Percentiles rank a stretch among this genome's conserved stretches.
Conservation (phyloP, 1,140 invertebrate genomes). For the Globodera ellingtonae region DNA sequence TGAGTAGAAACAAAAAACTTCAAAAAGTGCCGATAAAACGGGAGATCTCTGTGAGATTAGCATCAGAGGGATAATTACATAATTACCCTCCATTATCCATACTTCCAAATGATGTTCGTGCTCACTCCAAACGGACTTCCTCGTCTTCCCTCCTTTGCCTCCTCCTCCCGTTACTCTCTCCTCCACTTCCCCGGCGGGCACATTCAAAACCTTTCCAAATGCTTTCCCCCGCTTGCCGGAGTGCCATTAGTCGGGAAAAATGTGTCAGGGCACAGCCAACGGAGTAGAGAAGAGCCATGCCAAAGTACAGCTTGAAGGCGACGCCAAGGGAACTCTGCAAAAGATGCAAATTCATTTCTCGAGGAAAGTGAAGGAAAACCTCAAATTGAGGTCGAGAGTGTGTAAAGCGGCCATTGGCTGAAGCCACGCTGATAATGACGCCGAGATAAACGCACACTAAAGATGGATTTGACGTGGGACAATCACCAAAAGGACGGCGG, state of each 20-base stretch:
- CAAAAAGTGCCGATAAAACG: not conserved
- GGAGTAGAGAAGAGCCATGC: constrained; percentile 18
- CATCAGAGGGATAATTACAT: not conserved
- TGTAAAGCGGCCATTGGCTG: constrained; percentile 16
- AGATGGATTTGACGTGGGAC: not conserved
- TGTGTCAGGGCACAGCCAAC: constrained; percentile 21
- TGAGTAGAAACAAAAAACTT: not conserved
- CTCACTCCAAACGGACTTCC: not conserved
- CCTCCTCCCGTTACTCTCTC: not conserved
- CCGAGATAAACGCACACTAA: constrained; percentile 18
- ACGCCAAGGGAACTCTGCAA: constrained; percentile 19
- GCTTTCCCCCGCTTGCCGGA: constrained; percentile 4
- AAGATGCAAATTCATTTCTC: not conserved
- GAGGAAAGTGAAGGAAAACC: not conserved
- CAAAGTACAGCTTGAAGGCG: constrained; percentile 26
- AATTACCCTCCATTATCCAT: not conserved
- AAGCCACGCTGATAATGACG: not conserved
- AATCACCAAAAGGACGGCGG: not conserved
- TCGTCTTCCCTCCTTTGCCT: not conserved
- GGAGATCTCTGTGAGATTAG: no score
- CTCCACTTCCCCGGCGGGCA: not conserved
- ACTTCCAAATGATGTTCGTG: not conserved
- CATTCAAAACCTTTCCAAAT: constrained; percentile 4
- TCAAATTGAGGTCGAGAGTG: constrained; percentile 12
- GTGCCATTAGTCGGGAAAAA: constrained; percentile 21